These are phyloP conservation scores for Hippocampus guttulatus DNA, from an alignment of 2,113 vertebrate species.

Conservation along the genomic window DNA sequence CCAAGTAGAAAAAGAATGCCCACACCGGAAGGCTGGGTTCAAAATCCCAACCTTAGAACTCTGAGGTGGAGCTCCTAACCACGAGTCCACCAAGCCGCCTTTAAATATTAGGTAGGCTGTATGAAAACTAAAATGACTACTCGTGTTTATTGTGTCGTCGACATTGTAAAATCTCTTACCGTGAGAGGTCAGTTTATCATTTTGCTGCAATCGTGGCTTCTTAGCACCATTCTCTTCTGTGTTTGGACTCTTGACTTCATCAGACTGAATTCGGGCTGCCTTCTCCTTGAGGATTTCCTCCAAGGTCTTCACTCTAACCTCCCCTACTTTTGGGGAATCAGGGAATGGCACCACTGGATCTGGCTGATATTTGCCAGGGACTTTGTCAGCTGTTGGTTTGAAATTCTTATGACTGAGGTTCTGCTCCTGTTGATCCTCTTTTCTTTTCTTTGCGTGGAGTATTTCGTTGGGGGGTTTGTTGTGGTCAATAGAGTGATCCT, in stretches of 20 bases:
- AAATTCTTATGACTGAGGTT: constrained; percentile 12
- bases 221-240: constrained; percentile 26
- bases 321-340: constrained; percentile 9
- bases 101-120: background rate
- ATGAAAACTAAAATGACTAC: background rate
- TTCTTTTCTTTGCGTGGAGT: constrained; percentile 72
- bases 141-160: background rate
- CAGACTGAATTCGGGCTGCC: constrained; percentile 74
- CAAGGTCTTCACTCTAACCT: constrained; percentile 83
- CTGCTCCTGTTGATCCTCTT: constrained; percentile 63
- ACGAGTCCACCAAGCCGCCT: background rate
- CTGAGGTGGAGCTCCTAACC: background rate
- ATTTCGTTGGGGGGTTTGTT: constrained; percentile 77
- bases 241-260: constrained; percentile 23
- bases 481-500: constrained; percentile 30
- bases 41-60: background rate
- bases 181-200: constrained; percentile 59
- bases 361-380: constrained; percentile 10
- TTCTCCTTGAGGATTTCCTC: constrained; percentile 92
- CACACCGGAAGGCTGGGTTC: too few species aligned
- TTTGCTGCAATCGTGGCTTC: constrained; percentile 57
- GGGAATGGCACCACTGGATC: background rate
- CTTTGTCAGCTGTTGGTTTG: constrained; percentile 6
- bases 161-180: constrained; percentile 53
- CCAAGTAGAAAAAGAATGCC: too few species aligned